Evolutionary conservation across 2,113 vertebrate genomes (phyloP).

Genomic region (Polyodon spathula): DNA sequence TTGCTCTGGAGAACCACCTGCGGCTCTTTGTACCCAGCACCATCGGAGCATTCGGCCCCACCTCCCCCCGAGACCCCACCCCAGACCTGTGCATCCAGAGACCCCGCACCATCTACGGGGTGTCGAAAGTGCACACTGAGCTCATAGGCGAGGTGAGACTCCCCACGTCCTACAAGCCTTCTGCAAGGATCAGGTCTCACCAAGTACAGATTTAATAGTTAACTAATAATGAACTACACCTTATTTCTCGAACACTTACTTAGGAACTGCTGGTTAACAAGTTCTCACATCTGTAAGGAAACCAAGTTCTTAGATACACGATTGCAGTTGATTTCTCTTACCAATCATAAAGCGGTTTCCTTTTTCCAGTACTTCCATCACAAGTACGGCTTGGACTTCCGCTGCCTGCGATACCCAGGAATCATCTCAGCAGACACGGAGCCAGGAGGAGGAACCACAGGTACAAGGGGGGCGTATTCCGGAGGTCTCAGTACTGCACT

Average conservation of each 20-base stretch:
- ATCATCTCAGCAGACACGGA: slow-evolving; percentile 54
- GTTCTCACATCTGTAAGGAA: background rate
- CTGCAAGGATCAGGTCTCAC: no score
- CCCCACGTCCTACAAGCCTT: no score
- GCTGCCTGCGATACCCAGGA: slow-evolving; percentile 59
- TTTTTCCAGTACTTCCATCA: slow-evolving; percentile 57
- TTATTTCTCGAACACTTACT: no score
- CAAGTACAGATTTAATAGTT: no score
- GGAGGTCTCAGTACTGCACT: background rate
- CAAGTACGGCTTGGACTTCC: slow-evolving; percentile 62
- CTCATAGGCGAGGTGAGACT: slow-evolving; percentile 58
- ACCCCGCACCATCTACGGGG: slow-evolving; percentile 61
- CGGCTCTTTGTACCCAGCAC: slow-evolving; percentile 65
- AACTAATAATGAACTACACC: no score
- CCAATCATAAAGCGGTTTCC: slow-evolving; percentile 7
- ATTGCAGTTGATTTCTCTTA: background rate
- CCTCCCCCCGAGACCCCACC: slow-evolving; percentile 57
- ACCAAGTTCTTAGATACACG: background rate
- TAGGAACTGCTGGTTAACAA: no score
- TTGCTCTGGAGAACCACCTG: slow-evolving; percentile 59
- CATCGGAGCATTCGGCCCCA: slow-evolving; percentile 60
- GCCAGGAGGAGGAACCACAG: slow-evolving; percentile 59
- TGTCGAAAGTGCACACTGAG: slow-evolving; percentile 63
- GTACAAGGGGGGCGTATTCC: slow-evolving; percentile 24
- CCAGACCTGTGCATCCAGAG: slow-evolving; percentile 63